Conservation (phyloP, 2,888 invertebrate genomes). For the Leucophenga maculata region DNA sequence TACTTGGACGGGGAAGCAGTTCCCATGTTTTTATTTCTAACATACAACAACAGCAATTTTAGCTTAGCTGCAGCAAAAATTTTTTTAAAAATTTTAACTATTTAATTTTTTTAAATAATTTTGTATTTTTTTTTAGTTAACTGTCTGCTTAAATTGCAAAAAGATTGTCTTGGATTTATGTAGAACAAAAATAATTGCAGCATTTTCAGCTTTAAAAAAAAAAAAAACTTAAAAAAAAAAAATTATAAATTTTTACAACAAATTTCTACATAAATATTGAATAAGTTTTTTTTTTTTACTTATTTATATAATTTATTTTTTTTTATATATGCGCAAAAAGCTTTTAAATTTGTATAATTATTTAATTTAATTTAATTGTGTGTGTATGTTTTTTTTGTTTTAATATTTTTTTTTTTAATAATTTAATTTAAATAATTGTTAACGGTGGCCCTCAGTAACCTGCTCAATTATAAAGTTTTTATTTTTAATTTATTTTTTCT, state of each 20-base stretch:
- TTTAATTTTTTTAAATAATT: conserved; percentile 24
- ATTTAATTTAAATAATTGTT: conserved; percentile 47
- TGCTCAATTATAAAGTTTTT: conserved; percentile 50
- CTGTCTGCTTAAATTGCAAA: conserved; percentile 48
- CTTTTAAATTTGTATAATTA: conserved; percentile 33
- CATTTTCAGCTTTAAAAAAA: conserved; percentile 33
- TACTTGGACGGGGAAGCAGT: conserved; percentile 1
- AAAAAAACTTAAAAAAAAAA: conserved; percentile 1
- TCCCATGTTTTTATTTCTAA: background rate
- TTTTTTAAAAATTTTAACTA: conserved; percentile 34
- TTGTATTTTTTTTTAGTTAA: conserved; percentile 19
- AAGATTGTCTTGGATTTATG: conserved; percentile 56
- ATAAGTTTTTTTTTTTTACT: conserved; percentile 34
- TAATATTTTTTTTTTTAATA: conserved; percentile 42
- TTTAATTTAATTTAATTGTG: conserved; percentile 25
- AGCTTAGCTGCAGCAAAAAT: conserved; percentile 3
- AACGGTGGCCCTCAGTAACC: conserved; percentile 60
- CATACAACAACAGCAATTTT: conserved; percentile 12
- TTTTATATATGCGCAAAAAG: conserved; percentile 43
- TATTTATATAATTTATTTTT: background rate
- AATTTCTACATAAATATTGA: conserved; percentile 36
- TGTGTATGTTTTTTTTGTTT: conserved; percentile 35
- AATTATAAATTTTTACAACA: conserved; percentile 33
- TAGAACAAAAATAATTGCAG: conserved; percentile 7
- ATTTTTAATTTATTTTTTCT: conserved; percentile 8